phyloP scores from a whole-genome alignment of 2,888 invertebrate genomes.

The Pimpla rufipes region DNA sequence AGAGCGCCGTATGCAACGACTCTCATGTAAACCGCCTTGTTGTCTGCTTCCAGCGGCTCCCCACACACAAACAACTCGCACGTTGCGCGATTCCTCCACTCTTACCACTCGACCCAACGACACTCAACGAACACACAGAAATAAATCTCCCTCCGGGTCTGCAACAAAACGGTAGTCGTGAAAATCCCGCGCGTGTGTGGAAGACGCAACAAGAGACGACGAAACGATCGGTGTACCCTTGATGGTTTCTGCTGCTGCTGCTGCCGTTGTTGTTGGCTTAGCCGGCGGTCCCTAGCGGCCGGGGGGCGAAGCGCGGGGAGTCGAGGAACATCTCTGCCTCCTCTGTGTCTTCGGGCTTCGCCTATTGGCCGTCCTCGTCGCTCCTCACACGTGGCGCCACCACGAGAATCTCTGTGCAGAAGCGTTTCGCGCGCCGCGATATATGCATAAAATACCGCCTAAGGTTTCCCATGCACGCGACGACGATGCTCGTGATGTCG shows the following conservation, averaged over 20 bases:
- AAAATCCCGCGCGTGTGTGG: conserved; percentile 26
- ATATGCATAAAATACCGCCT: background rate
- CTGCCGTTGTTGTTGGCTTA: conserved; percentile 19
- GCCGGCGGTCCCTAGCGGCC: conserved; percentile 23
- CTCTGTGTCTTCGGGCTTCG: background rate
- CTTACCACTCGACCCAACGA: background rate
- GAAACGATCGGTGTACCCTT: conserved; percentile 68
- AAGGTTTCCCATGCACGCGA: conserved; percentile 72
- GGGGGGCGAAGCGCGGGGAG: background rate
- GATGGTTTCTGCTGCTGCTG: conserved; percentile 42
- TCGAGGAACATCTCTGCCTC: no score
- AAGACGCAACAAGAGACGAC: conserved; percentile 2
- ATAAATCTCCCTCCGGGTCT: conserved; percentile 18
- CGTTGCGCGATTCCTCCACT: conserved; percentile 50
- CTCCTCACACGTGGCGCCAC: background rate
- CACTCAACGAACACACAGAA: background rate
- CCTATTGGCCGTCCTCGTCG: conserved; percentile 8
- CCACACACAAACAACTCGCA: no score
- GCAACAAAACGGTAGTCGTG: conserved; percentile 33
- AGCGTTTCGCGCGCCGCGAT: conserved; percentile 8
- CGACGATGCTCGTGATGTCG: conserved; percentile 72
- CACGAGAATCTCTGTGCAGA: background rate
- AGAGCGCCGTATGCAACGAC: conserved; percentile 28
- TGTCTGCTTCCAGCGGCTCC: background rate
- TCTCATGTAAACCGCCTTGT: conserved; percentile 50